Percentiles rank a stretch among this genome's conserved stretches.
phyloP scores from a whole-genome alignment of 2,888 invertebrate genomes.

The Zaprionus lineosus region DNA sequence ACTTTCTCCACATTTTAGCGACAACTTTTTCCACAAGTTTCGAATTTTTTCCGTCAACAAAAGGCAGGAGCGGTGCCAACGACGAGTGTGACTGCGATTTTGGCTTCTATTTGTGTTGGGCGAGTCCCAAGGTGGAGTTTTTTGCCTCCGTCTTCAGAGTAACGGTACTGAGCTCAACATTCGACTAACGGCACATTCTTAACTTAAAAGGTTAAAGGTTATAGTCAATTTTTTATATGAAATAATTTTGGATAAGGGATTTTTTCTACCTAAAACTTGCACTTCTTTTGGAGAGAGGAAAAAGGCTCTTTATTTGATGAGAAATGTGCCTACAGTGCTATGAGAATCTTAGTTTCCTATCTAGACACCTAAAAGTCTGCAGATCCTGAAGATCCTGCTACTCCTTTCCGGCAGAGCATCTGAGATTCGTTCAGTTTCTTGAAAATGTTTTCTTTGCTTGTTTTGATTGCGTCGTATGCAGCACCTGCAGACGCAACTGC shows the following conservation, averaged over 20 bases:
- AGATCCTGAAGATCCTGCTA: too few relatives aligned
- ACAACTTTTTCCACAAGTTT: constrained; percentile 76
- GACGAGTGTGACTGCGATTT: constrained; percentile 41
- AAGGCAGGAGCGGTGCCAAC: constrained; percentile 65
- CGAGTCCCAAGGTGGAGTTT: constrained; percentile 59
- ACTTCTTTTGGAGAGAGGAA: too few relatives aligned
- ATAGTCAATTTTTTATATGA: too few relatives aligned
- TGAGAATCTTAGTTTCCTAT: too few relatives aligned
- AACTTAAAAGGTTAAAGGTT: too few relatives aligned
- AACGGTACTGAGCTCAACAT: constrained; percentile 19
- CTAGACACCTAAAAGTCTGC: too few relatives aligned
- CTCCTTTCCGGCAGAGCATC: constrained; percentile 41
- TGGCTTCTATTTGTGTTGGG: constrained; percentile 71
- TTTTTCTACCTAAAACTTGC: too few relatives aligned
- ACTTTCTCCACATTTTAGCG: constrained; percentile 77
- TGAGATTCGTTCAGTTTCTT: constrained; percentile 9
- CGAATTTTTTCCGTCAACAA: constrained; percentile 74
- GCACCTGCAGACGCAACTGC: constrained; percentile 58
- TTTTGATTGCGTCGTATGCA: constrained; percentile 71
- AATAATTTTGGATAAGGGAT: too few relatives aligned
- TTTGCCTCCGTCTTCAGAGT: constrained; percentile 17
- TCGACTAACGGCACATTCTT: too few relatives aligned
- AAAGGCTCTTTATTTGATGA: too few relatives aligned
- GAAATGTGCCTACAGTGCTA: too few relatives aligned
- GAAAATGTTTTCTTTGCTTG: constrained; percentile 38